phyloP scores from a whole-genome alignment of 1,140 invertebrate species.

The Zaprionus lachaisei region DNA sequence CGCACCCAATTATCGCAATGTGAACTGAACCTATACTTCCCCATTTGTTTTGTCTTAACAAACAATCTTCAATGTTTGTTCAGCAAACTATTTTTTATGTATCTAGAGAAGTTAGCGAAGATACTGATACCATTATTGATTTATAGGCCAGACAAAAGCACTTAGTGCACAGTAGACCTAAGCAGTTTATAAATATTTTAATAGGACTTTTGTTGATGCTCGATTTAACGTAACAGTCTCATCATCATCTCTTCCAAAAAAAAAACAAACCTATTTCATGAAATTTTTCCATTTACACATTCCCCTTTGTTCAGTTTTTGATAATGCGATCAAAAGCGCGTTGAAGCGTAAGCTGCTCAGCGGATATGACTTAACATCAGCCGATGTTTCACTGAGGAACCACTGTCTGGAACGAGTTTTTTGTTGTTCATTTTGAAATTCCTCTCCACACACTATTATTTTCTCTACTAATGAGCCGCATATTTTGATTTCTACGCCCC shows the following conservation, averaged over 20 bases:
- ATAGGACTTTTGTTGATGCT: background rate
- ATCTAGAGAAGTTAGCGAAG: background rate
- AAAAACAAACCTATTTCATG: background rate
- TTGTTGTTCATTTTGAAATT: background rate
- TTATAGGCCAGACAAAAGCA: background rate
- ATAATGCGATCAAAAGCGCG: constrained; percentile 2
- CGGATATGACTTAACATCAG: constrained; percentile 17
- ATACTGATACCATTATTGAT: background rate
- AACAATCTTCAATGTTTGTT: constrained; percentile 32
- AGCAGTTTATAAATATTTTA: background rate
- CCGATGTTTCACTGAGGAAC: constrained; percentile 1
- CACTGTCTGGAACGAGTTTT: constrained; percentile 27
- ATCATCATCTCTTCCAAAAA: background rate
- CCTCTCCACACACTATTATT: background rate
- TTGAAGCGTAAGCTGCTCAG: constrained; percentile 10
- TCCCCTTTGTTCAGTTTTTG: background rate
- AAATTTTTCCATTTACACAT: background rate
- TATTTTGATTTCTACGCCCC: constrained; percentile 39
- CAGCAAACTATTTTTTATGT: constrained; percentile 4
- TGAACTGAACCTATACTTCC: constrained; percentile 14
- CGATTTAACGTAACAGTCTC: background rate
- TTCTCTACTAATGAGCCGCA: constrained; percentile 8
- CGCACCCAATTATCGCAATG: constrained; percentile 54
- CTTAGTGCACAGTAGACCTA: background rate
- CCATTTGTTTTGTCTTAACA: constrained; percentile 14